phyloP scores from a whole-genome alignment of 2,113 vertebrate genomes.

The Engystomops pustulosus region DNA sequence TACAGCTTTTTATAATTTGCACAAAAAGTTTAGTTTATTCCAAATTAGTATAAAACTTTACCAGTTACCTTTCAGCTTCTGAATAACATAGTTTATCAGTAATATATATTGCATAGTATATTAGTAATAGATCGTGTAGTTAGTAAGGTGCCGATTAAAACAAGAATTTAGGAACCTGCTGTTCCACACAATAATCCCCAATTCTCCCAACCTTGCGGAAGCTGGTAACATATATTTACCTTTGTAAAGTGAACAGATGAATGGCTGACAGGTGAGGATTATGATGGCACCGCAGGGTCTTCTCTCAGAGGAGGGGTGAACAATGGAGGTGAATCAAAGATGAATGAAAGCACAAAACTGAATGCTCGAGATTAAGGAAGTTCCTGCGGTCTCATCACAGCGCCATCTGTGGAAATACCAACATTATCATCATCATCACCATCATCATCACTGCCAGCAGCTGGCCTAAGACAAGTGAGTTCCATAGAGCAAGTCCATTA shows the following conservation, averaged over 20 bases:
- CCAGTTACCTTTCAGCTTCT: too few species aligned
- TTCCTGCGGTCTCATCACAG: neutral
- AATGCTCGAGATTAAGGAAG: conserved; percentile 43
- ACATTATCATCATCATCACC: conserved; percentile 40
- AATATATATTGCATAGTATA: too few species aligned
- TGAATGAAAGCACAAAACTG: conserved; percentile 57
- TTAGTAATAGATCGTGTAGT: too few species aligned
- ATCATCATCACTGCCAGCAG: conserved; percentile 26
- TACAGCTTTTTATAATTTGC: too few species aligned
- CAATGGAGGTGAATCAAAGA: conserved; percentile 62
- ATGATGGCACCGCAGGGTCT: conserved; percentile 26
- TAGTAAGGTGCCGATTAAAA: too few species aligned
- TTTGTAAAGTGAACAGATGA: conserved; percentile 44
- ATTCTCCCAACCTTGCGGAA: neutral
- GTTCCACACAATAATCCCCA: too few species aligned
- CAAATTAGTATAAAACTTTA: too few species aligned
- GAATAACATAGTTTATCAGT: too few species aligned
- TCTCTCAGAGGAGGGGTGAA: conserved; percentile 49
- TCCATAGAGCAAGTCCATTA: conserved; percentile 33
- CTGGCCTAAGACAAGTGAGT: neutral
- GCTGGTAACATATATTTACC: neutral
- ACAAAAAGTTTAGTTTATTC: too few species aligned
- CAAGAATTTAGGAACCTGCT: too few species aligned
- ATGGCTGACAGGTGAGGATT: conserved; percentile 49
- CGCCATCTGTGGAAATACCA: conserved; percentile 43